phyloP scores from a whole-genome alignment of 2,797 vertebrate species.

The Anolis apletophallus region DNA sequence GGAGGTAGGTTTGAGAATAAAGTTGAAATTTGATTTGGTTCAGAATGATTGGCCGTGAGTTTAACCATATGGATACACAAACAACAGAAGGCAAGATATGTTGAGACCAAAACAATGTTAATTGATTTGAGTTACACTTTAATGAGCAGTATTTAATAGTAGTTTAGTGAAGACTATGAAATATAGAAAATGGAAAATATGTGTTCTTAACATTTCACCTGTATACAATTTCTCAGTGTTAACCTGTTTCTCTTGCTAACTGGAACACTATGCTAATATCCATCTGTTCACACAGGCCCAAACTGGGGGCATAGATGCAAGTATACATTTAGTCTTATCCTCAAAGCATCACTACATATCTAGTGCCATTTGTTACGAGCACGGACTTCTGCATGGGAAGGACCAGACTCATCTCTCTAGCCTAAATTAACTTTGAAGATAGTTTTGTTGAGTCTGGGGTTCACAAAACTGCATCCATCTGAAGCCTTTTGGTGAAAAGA shows the following conservation, averaged over 20 bases:
- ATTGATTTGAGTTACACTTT: not conserved
- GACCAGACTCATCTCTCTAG: not conserved
- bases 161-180: not conserved
- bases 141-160: not conserved
- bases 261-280: not conserved
- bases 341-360: too few relatives aligned
- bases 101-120: not conserved
- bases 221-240: not conserved
- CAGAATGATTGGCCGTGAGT: too few relatives aligned
- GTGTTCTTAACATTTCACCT: not conserved
- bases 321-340: too few relatives aligned
- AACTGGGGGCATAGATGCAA: too few relatives aligned
- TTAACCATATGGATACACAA: too few relatives aligned
- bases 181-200: not conserved
- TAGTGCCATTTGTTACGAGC: too few relatives aligned
- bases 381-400: not conserved
- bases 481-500: not conserved
- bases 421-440: not conserved
- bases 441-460: not conserved
- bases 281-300: too few relatives aligned
- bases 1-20: too few relatives aligned
- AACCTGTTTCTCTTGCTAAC: not conserved
- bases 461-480: not conserved
- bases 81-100: too few relatives aligned
- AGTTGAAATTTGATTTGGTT: too few relatives aligned